A percentile compares a stretch with the other conserved stretches of the same genome.
Conservation (phyloP, 2,888 invertebrate genomes). For the Petrolisthes cinctipes region DNA sequence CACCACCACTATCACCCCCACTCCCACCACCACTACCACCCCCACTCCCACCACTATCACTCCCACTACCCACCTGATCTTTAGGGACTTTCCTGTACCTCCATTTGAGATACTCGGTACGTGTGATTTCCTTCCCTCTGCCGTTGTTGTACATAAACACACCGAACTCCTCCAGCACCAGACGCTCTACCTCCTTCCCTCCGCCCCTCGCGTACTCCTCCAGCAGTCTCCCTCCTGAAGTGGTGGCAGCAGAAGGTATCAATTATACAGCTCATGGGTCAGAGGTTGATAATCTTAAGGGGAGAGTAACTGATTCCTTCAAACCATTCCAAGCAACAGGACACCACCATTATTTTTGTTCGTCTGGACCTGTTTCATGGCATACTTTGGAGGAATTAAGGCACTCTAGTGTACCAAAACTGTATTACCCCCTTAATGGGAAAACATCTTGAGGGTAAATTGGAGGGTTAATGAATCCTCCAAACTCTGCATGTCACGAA, state of each 20-base stretch:
- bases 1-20: not conserved
- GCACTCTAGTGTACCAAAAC: no score
- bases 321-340: no score
- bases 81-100: constrained; percentile 81
- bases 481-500: no score
- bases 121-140: constrained; percentile 85
- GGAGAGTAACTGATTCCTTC: no score
- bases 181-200: constrained; percentile 75
- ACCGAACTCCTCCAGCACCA: constrained; percentile 86
- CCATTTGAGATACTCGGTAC: constrained; percentile 90
- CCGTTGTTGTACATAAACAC: constrained; percentile 90
- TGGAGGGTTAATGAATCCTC: no score
- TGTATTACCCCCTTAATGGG: no score
- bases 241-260: not conserved
- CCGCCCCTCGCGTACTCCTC: constrained; percentile 76
- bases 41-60: not conserved
- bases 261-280: not conserved
- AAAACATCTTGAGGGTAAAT: no score
- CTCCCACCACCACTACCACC: not conserved
- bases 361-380: no score
- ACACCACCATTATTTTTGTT: no score
- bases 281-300: not conserved
- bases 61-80: constrained; percentile 76
- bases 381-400: no score
- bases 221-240: constrained; percentile 81